Percentiles rank a stretch among this genome's conserved stretches.
These are phyloP conservation scores for Typhlomys cinereus DNA, from an alignment of 2,113 vertebrate genomes.

Conservation along the genomic window DNA sequence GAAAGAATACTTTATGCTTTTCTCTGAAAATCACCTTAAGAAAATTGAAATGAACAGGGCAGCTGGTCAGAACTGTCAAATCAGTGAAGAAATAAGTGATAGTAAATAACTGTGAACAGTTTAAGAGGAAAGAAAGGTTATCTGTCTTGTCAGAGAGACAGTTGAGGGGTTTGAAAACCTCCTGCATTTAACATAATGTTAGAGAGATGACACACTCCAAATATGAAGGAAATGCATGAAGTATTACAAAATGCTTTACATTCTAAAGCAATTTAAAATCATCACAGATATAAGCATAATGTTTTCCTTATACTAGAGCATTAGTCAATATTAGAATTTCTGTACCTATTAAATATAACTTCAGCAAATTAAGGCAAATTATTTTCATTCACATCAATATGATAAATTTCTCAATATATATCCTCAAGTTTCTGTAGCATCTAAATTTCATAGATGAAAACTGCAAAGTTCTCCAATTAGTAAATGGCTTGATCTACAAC, in stretches of 20 bases:
- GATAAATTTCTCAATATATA: not conserved
- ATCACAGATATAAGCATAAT: not conserved
- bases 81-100: slow-evolving; percentile 56
- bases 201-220: slow-evolving; percentile 27
- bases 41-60: slow-evolving; percentile 53
- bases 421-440: not conserved
- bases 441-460: not conserved
- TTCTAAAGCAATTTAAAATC: slow-evolving; percentile 20
- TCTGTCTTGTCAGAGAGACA: slow-evolving; percentile 63
- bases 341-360: not conserved
- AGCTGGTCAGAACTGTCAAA: slow-evolving; percentile 72
- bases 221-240: slow-evolving; percentile 43
- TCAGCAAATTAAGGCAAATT: not conserved
- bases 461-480: too few relatives aligned
- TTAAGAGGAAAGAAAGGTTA: slow-evolving; percentile 74
- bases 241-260: not conserved
- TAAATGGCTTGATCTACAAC: too few relatives aligned
- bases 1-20: not conserved
- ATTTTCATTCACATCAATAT: not conserved
- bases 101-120: slow-evolving; percentile 75
- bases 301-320: not conserved
- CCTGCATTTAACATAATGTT: slow-evolving; percentile 38
- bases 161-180: slow-evolving; percentile 62
- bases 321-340: not conserved
- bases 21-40: slow-evolving; percentile 51